Base-by-base conservation (phyloP, 2,888 invertebrate genomes). In the Apamea epomidion region DNA sequence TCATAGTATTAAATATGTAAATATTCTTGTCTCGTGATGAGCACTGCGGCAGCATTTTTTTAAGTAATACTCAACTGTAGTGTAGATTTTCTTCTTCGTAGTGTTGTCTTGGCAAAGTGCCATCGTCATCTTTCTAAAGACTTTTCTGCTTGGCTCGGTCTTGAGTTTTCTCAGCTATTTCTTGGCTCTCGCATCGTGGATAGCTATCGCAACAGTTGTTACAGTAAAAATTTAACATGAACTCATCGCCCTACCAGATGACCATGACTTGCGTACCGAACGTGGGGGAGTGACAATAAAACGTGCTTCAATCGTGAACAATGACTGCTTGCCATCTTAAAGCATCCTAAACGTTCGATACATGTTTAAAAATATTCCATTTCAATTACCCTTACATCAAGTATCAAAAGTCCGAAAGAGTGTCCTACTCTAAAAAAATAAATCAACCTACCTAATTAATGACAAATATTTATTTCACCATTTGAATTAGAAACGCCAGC, bases 31-130 rank as follows among this genome's bases (percentile, higher is more conserved):
- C 78, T 83, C 32, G 42, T 71, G 84, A 84, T 84, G 76, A 83
- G 85, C 85, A 86, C 85, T 86, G 83, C 87, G 83, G 85, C 85
- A 85, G 85, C 85, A 85, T 70, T 67, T 58, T 74, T 74, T 75
- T n/a, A 82, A 78, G 37, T 86, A 82, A 75, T 69, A 77, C 37
- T 21, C 67, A 67, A 67, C 29, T 54, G n/a, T 86, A 73, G 60
- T 25, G 21, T 72, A 73, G 37, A 68, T 72, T 68, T 62, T 58
- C 72, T 48, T 78, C 54, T 74, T 83, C 37, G 74, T 78, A 73
- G 64, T 5, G 48, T 65, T 51, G n/a, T 45, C 21, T 74, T 86
- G 87, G 87, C 84, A 1, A 14, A 25, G 14, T 67, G 83, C 86
- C 83, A 85, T 51, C 45, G 48, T 58, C 48, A 37, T 67, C 62